A percentile compares a stretch with the other conserved stretches of the same genome.
Conservation (phyloP, 2,797 vertebrate species). For the Protosalanx chinensis region DNA sequence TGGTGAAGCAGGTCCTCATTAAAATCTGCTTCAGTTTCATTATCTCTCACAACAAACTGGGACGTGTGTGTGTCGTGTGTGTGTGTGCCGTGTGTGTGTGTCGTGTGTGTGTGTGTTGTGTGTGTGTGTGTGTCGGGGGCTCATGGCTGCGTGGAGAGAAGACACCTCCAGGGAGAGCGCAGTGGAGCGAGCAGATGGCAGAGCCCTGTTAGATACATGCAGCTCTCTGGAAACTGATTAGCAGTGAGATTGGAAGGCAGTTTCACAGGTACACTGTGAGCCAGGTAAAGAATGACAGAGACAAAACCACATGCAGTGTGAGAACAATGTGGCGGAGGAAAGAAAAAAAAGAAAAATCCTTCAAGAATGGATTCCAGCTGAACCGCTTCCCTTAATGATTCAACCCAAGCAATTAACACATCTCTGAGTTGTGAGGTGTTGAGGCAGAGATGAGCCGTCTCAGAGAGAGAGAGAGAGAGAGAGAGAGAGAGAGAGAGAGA, state of each 20-base stretch:
- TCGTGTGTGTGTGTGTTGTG: too few species aligned
- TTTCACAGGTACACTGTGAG: conserved; percentile 17
- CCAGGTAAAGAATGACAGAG: conserved; percentile 17
- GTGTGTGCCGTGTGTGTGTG: too few species aligned
- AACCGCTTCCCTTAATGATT: too few species aligned
- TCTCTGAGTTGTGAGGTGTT: neutral
- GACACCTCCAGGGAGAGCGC: neutral
- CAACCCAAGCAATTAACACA: neutral
- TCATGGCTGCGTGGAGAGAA: neutral
- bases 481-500: too few species aligned
- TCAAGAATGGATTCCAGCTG: neutral
- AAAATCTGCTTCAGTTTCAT: conserved; percentile 11
- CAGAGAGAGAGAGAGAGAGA: too few species aligned
- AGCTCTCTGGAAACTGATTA: conserved; percentile 2
- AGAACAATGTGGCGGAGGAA: neutral
- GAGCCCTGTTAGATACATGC: neutral
- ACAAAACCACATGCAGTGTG: neutral
- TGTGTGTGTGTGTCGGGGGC: neutral
- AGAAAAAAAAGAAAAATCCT: too few species aligned
- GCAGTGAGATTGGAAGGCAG: conserved; percentile 12
- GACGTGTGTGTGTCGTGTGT: neutral
- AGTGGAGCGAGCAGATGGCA: conserved; percentile 15
- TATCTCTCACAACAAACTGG: conserved; percentile 9
- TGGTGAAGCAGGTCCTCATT: conserved; percentile 2
- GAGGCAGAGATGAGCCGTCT: neutral